These are phyloP conservation scores for Gallinago undulata DNA, from an alignment of 2,113 vertebrate species.

Conservation along the genomic window DNA sequence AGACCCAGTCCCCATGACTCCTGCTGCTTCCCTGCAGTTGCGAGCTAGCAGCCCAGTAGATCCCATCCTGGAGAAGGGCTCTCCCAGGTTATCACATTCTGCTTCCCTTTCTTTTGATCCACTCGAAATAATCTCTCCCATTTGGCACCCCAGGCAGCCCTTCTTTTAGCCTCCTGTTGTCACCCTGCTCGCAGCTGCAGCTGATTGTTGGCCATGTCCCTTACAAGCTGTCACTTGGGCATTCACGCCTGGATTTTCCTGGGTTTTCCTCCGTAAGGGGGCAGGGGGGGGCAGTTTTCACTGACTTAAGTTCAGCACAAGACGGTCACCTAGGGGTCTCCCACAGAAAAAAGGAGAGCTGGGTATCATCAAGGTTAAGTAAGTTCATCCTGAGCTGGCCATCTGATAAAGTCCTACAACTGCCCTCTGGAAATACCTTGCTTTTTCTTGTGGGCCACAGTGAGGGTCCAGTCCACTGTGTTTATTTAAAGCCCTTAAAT, in stretches of 20 bases:
- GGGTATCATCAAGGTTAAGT: neutral
- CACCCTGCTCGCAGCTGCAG: neutral
- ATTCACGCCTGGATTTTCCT: neutral
- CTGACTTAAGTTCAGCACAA: neutral
- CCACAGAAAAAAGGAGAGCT: neutral
- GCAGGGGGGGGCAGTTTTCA: neutral
- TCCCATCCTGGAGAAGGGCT: neutral
- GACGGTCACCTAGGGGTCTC: neutral
- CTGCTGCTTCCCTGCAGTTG: neutral
- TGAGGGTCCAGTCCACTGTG: neutral
- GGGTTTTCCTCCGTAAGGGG: neutral
- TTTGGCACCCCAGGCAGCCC: neutral
- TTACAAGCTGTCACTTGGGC: neutral
- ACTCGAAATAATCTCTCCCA: neutral
- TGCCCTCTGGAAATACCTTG: neutral
- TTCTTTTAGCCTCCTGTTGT: slow-evolving; percentile 15
- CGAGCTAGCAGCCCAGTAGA: neutral
- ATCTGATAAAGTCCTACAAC: neutral
- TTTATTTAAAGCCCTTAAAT: neutral
- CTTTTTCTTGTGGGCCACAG: neutral
- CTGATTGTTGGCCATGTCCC: neutral
- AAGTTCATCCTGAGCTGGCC: neutral
- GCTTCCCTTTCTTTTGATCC: slow-evolving; percentile 9
- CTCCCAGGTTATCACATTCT: neutral
- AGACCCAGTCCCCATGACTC: neutral